Conservation (phyloP, 2,113 vertebrate genomes). For the Cairina moschata region DNA sequence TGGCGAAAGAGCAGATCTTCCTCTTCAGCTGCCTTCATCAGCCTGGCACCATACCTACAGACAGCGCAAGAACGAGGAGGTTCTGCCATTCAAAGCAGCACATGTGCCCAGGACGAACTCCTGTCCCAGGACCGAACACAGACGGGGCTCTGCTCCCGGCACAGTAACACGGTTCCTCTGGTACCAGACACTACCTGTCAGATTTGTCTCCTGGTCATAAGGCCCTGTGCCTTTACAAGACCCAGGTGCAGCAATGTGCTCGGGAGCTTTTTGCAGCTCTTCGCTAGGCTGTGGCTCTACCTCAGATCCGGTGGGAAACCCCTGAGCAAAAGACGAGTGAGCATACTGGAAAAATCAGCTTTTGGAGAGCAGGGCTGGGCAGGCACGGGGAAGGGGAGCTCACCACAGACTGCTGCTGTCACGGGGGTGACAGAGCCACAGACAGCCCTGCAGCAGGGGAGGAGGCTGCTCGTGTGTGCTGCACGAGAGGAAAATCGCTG, state of each 20-base stretch:
- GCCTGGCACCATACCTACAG: neutral
- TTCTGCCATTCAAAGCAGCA: neutral
- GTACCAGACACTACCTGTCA: neutral
- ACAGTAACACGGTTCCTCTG: neutral
- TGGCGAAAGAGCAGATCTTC: neutral
- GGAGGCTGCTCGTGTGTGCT: neutral
- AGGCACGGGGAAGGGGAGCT: neutral
- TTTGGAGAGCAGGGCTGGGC: neutral
- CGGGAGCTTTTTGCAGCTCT: neutral
- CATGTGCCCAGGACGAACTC: neutral
- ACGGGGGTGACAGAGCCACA: neutral
- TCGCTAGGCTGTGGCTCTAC: neutral
- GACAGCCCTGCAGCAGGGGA: neutral
- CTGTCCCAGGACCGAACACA: neutral
- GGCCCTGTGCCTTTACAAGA: neutral
- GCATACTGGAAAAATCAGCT: neutral
- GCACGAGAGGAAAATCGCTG: neutral
- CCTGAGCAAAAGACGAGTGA: neutral
- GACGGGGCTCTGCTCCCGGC: neutral
- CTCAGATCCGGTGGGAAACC: neutral
- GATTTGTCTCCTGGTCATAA: neutral
- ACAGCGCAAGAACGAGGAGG: neutral
- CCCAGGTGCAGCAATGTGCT: neutral
- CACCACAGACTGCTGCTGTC: neutral
- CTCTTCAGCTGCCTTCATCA: neutral